These are phyloP conservation scores for Rhamnusium bicolor DNA, from an alignment of 2,888 invertebrate species.

Conservation along the genomic window DNA sequence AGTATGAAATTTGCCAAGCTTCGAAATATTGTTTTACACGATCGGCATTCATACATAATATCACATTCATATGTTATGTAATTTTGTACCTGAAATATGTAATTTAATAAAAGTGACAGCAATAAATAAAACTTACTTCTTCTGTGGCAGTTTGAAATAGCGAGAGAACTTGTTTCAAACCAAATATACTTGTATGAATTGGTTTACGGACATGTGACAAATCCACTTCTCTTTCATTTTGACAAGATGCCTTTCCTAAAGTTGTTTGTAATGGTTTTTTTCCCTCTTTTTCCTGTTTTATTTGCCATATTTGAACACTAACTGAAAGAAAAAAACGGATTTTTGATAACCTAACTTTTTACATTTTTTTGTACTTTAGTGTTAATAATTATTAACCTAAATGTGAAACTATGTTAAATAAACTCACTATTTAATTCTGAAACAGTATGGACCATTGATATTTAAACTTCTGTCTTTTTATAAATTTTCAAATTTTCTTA, in stretches of 20 bases:
- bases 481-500: neutral
- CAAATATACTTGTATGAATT: slow-evolving; percentile 79
- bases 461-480: neutral
- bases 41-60: slow-evolving; percentile 90
- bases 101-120: neutral
- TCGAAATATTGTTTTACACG: slow-evolving; percentile 89
- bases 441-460: neutral
- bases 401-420: neutral
- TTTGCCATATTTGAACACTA: slow-evolving; percentile 49
- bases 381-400: neutral
- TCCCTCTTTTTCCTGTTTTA: slow-evolving; percentile 55
- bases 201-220: slow-evolving; percentile 75
- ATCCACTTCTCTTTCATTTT: slow-evolving; percentile 62
- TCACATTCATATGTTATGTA: slow-evolving; percentile 89
- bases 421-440: neutral
- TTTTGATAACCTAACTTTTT: slow-evolving; percentile 26
- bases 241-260: slow-evolving; percentile 61
- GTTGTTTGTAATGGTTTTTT: slow-evolving; percentile 64
- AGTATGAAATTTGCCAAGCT: slow-evolving; percentile 91
- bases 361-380: neutral
- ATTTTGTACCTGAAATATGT: slow-evolving; percentile 77
- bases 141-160: slow-evolving; percentile 83
- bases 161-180: slow-evolving; percentile 80
- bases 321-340: neutral
- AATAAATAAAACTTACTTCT: slow-evolving; percentile 74